phyloP scores from a whole-genome alignment of 2,113 vertebrate species.

The Archocentrus centrarchus region DNA sequence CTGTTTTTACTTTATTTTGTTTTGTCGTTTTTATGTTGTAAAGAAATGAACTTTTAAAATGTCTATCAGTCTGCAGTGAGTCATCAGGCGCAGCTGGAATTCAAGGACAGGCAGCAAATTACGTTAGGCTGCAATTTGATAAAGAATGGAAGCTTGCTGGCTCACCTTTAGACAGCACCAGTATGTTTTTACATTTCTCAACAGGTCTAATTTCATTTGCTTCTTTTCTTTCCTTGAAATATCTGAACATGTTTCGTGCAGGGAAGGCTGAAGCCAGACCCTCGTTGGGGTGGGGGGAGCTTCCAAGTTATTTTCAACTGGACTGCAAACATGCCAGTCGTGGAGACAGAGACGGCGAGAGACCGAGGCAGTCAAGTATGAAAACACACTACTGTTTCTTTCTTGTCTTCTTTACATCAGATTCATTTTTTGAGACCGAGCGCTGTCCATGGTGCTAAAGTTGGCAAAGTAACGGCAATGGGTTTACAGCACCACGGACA shows the following conservation, averaged over 20 bases:
- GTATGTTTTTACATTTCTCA: not conserved
- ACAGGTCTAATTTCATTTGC: slow-evolving; percentile 2
- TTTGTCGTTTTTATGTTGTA: not conserved
- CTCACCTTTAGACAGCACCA: slow-evolving; percentile 20
- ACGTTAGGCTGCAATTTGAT: slow-evolving; percentile 36
- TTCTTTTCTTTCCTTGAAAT: slow-evolving; percentile 5
- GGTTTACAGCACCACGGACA: slow-evolving; percentile 56
- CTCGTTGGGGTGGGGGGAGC: not conserved
- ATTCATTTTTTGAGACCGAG: not conserved
- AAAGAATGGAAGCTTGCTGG: slow-evolving; percentile 23
- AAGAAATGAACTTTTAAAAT: not conserved
- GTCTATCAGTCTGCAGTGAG: slow-evolving; percentile 17
- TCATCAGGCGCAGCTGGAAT: slow-evolving; percentile 43
- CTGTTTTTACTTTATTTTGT: not conserved
- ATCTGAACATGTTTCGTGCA: not conserved
- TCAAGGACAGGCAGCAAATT: slow-evolving; percentile 52
- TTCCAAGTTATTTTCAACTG: slow-evolving; percentile 18
- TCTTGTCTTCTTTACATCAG: not conserved
- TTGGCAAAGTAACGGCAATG: not conserved
- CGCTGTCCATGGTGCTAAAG: slow-evolving; percentile 17
- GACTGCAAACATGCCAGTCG: slow-evolving; percentile 71
- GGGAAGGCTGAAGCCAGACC: slow-evolving; percentile 14
- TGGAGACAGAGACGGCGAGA: slow-evolving; percentile 58
- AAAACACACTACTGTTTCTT: not conserved
- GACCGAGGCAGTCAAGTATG: slow-evolving; percentile 71